phyloP scores from a whole-genome alignment of 1,140 invertebrate species.

The Drosophila tsacasi region DNA sequence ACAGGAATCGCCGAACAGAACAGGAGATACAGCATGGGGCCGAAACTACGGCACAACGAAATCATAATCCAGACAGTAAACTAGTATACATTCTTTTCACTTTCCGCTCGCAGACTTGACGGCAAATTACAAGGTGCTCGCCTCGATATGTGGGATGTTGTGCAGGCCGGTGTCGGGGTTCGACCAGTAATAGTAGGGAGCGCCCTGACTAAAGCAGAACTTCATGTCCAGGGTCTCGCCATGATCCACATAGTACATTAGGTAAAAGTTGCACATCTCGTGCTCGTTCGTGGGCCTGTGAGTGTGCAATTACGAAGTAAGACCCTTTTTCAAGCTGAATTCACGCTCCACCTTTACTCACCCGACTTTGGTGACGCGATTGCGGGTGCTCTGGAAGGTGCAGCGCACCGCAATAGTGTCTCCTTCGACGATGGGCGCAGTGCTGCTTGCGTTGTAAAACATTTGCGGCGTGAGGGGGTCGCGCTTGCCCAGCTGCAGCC shows the following conservation, averaged over 20 bases:
- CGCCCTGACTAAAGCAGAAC: constrained; percentile 94
- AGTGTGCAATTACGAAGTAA: neutral
- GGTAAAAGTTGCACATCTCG: constrained; percentile 99
- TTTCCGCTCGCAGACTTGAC: constrained; percentile 23
- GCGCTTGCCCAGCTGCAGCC: constrained; percentile 95
- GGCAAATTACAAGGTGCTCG: constrained; percentile 86
- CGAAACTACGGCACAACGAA: constrained; percentile 59
- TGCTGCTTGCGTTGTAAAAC: constrained; percentile 95
- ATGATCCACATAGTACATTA: constrained; percentile 98
- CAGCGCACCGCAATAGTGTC: constrained; percentile 96
- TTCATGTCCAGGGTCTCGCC: constrained; percentile 91
- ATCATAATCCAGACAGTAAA: constrained; percentile 63
- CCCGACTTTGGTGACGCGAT: constrained; percentile 91
- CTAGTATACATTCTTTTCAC: constrained; percentile 68
- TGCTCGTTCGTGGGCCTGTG: constrained; percentile 94
- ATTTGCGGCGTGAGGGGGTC: constrained; percentile 97
- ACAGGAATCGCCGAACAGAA: constrained; percentile 52
- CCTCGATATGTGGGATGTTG: constrained; percentile 92
- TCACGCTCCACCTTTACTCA: constrained; percentile 76
- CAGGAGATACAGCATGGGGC: constrained; percentile 65
- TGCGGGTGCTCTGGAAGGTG: constrained; percentile 92
- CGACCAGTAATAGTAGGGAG: constrained; percentile 93
- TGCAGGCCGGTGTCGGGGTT: constrained; percentile 88
- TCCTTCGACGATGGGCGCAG: constrained; percentile 87
- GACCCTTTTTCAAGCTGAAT: neutral